These are phyloP conservation scores for Eulemur mongoz DNA, from an alignment of 2,797 vertebrate species.

Conservation along the genomic window DNA sequence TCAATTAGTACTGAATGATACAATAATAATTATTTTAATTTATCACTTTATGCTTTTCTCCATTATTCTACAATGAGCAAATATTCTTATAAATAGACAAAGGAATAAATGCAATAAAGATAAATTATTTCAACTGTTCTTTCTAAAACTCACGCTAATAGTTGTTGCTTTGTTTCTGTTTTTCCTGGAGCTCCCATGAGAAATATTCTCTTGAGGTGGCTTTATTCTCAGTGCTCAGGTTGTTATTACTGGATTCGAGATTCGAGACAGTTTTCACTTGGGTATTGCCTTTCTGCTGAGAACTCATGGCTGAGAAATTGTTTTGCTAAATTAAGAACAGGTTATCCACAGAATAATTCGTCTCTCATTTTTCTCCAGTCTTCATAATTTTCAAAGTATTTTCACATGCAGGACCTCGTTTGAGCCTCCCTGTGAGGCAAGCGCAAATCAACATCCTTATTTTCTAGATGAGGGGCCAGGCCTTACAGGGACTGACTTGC, in stretches of 20 bases:
- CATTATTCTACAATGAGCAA: neutral
- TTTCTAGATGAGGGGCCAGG: neutral
- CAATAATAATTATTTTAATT: neutral
- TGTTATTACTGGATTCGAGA: neutral
- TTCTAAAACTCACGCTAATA: neutral
- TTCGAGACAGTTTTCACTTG: neutral
- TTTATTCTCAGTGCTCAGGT: neutral
- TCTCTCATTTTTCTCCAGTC: neutral
- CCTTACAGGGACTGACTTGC: neutral
- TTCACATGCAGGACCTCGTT: neutral
- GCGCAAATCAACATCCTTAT: neutral
- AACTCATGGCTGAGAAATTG: neutral
- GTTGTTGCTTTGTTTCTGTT: neutral
- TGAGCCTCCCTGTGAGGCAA: neutral
- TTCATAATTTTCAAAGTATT: neutral
- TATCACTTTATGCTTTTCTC: neutral
- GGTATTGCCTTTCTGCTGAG: neutral
- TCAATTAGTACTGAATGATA: neutral
- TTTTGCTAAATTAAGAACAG: conserved; percentile 16
- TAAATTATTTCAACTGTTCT: neutral
- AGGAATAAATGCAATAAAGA: neutral
- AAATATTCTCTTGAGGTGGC: neutral
- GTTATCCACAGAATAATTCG: neutral
- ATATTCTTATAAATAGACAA: neutral
- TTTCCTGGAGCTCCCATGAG: neutral